Evolutionary conservation across 2,888 invertebrate species (phyloP), one percentile per base, ranked within the genome.

Genomic region (Crocallis elinguaria): DNA sequence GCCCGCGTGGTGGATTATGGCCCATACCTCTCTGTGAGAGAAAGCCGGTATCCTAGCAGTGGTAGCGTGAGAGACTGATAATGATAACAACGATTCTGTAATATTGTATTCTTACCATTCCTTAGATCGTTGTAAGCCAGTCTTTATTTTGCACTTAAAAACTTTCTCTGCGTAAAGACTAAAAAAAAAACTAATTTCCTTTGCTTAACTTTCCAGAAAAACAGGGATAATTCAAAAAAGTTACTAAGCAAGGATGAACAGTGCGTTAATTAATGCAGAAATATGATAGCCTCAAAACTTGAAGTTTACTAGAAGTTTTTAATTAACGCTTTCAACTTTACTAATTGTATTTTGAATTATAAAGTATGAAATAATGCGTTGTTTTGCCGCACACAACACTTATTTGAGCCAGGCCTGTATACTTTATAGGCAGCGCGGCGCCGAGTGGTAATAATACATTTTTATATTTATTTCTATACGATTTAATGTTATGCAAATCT

Each of bases 401-500:
- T 41, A 41, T 32, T 36, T 27, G 23, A 42, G 42, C 32, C 57
- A 44, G 44, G 19, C 32, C 19, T 35, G 11, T 36, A 29, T 25
- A 30, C 16, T 38, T 38, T 44, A 32, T 27, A 8, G 29, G 16
- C 12, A 21, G 36, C 8, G 23, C 11, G 21, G 16, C 8, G 25
- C 12, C 37, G 36, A 43, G 17, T 56, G 50, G 50, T 41, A 8
- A 58, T 58, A 58, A 21, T 35, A 36, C 42, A 43, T n/a, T 48
- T 57, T 60, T 61, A 58, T 58, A 27, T 21, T 49, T 39, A 54
- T 60, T 49, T 43, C 37, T 39, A 33, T 43, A 43, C 56, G 38
- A 58, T 60, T 57, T 54, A 56, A 58, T 37, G 50, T 51, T 55
- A 56, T 48, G 46, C 48, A 51, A 56, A 44, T 43, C 44, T 39